Conservation (phyloP, 2,797 vertebrate genomes). For the Peromyscus attwateri region DNA sequence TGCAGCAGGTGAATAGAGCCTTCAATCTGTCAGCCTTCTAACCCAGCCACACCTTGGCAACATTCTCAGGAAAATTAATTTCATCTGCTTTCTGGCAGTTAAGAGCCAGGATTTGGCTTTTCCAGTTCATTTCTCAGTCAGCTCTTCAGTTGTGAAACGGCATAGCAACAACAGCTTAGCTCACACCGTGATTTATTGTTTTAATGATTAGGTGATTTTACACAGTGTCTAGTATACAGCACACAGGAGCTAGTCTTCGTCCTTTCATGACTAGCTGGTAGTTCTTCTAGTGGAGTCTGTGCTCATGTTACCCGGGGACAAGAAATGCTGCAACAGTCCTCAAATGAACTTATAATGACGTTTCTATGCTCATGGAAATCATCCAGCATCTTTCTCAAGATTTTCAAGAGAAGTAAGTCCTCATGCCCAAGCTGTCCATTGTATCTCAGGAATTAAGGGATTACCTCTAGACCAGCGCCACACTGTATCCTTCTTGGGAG, state of each 20-base stretch:
- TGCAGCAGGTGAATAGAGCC: not conserved
- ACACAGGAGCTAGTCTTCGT: not conserved
- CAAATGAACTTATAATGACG: not conserved
- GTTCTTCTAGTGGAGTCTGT: not conserved
- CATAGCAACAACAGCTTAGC: not conserved
- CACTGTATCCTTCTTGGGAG: conserved; percentile 8
- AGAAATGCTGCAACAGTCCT: not conserved
- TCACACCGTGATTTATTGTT: not conserved
- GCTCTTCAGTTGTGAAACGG: not conserved
- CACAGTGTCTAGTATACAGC: not conserved
- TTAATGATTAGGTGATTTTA: not conserved
- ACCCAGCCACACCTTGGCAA: not conserved
- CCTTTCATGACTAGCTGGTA: not conserved
- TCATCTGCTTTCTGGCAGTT: not conserved
- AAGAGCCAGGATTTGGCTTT: not conserved
- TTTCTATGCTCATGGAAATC: not conserved
- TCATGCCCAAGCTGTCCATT: not conserved
- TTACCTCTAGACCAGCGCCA: conserved; percentile 12
- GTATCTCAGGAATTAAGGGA: not conserved
- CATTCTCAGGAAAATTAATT: not conserved
- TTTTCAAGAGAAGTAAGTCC: conserved; percentile 35
- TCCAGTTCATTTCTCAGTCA: not conserved
- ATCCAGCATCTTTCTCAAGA: not conserved
- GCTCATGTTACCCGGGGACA: not conserved
- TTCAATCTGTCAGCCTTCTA: not conserved